phyloP scores from a whole-genome alignment of 1,140 invertebrate species.

The Pogonomyrmex barbatus region DNA sequence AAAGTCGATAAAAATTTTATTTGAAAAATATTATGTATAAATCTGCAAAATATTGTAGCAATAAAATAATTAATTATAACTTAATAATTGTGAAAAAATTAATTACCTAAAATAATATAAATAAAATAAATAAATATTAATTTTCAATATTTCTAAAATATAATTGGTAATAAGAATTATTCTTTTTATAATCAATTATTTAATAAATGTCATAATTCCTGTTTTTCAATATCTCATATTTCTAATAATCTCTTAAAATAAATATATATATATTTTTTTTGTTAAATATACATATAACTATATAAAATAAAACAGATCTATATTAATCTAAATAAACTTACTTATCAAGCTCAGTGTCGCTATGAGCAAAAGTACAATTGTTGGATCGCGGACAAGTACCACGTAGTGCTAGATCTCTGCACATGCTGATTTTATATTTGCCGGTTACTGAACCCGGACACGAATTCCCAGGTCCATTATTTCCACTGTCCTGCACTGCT shows the following conservation, averaged over 20 bases:
- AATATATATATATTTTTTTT: background rate
- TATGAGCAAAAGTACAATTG: conserved; percentile 97
- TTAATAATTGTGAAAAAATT: background rate
- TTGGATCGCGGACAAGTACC: conserved; percentile 94
- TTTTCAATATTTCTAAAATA: background rate
- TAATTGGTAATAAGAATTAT: conserved; percentile 7
- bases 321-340: conserved; percentile 81
- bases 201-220: background rate
- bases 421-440: conserved; percentile 97
- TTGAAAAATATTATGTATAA: background rate
- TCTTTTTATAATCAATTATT: conserved; percentile 14
- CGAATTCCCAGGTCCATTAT: conserved; percentile 77
- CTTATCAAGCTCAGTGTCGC: conserved; percentile 95
- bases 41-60: background rate
- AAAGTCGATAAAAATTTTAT: background rate
- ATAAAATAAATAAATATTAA: background rate
- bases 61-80: background rate
- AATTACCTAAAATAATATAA: background rate
- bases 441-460: conserved; percentile 87
- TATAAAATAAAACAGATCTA: conserved; percentile 10
- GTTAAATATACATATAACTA: no score
- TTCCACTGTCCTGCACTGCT: conserved; percentile 80
- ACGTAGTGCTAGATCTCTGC: conserved; percentile 92
- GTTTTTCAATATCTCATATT: background rate
- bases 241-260: background rate